Conservation (phyloP, 2,113 vertebrate species). For the Struthidea cinerea region DNA sequence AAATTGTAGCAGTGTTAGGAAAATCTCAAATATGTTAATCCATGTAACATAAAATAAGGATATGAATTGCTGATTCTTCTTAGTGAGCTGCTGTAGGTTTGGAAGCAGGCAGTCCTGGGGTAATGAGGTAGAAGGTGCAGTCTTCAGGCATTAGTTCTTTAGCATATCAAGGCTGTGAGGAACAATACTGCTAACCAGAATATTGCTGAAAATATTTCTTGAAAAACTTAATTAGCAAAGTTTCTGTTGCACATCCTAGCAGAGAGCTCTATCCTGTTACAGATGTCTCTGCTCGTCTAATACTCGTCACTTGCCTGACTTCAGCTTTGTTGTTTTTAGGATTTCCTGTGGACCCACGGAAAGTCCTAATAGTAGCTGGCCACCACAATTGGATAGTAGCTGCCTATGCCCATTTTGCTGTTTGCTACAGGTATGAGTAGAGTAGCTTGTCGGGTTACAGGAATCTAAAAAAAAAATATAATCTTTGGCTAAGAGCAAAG, state of each 20-base stretch:
- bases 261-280: background rate
- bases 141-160: background rate
- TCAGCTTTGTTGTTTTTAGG: constrained; percentile 65
- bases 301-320: background rate
- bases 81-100: background rate
- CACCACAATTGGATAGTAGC: constrained; percentile 99
- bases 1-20: background rate
- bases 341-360: constrained; percentile 89
- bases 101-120: background rate
- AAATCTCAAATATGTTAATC: background rate
- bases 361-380: constrained; percentile 93
- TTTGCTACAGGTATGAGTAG: constrained; percentile 90
- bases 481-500: background rate
- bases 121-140: background rate
- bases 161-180: background rate
- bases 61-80: background rate
- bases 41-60: background rate
- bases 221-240: background rate
- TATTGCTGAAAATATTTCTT: background rate
- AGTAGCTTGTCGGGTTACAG: background rate
- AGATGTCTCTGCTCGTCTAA: background rate
- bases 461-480: background rate
- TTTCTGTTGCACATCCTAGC: background rate
- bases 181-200: background rate
- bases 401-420: constrained; percentile 95